These are phyloP conservation scores for Lophius piscatorius DNA, from an alignment of 2,113 vertebrate genomes.

Conservation along the genomic window DNA sequence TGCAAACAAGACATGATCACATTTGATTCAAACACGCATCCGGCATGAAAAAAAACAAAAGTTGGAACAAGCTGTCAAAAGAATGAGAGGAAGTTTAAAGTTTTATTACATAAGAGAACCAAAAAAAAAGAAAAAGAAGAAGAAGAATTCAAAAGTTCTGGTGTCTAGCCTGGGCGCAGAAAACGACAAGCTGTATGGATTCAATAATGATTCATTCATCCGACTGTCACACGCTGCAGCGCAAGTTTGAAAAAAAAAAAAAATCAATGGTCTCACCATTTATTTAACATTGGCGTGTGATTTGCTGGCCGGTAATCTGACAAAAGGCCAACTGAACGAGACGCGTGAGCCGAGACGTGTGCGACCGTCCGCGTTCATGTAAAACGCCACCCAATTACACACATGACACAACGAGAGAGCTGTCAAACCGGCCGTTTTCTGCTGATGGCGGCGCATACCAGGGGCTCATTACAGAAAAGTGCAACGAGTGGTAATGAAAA, in stretches of 20 bases:
- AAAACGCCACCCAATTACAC: constrained; percentile 45
- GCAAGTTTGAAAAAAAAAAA: background rate
- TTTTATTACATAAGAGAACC: constrained; percentile 19
- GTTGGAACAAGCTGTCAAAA: constrained; percentile 41
- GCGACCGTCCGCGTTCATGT: constrained; percentile 21
- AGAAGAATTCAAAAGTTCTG: too few relatives aligned
- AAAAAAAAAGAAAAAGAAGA: too few relatives aligned
- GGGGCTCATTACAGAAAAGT: constrained; percentile 57
- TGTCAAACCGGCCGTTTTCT: constrained; percentile 60
- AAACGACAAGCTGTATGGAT: too few relatives aligned
- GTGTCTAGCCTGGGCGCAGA: too few relatives aligned
- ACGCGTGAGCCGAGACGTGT: constrained; percentile 25
- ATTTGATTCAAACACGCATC: too few relatives aligned
- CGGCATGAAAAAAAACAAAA: background rate
- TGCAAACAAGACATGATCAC: too few relatives aligned
- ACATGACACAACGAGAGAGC: constrained; percentile 55
- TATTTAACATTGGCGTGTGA: too few relatives aligned
- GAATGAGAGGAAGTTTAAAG: too few relatives aligned
- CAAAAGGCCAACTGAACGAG: too few relatives aligned
- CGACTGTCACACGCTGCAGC: constrained; percentile 16
- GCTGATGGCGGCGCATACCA: constrained; percentile 65
- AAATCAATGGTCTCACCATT: background rate
- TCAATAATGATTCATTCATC: constrained; percentile 16
- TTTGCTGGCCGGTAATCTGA: too few relatives aligned
- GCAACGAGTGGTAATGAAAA: constrained; percentile 63